Percentiles rank a stretch among this genome's conserved stretches.
Conservation (phyloP, 2,797 vertebrate genomes). For the Anguilla obscura region DNA sequence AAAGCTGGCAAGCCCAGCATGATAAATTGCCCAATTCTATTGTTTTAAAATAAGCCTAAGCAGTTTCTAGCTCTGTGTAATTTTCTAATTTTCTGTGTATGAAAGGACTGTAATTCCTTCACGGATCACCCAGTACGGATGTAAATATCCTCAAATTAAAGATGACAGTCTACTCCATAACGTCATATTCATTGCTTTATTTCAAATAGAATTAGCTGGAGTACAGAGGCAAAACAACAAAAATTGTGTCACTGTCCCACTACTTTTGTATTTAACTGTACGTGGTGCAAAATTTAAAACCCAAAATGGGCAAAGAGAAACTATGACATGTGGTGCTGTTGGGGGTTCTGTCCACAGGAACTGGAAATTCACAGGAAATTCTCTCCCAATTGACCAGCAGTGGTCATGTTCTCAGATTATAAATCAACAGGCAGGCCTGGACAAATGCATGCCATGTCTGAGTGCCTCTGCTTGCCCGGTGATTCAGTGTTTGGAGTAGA, state of each 20-base stretch:
- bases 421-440: constrained; percentile 31
- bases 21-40: background rate
- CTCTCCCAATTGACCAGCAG: constrained; percentile 25
- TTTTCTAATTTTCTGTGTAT: background rate
- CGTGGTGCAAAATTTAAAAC: constrained; percentile 15
- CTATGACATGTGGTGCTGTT: background rate
- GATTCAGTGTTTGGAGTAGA: constrained; percentile 29
- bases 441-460: background rate
- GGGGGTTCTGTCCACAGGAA: background rate
- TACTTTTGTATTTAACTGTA: background rate
- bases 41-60: background rate
- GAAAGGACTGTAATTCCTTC: background rate
- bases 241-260: background rate
- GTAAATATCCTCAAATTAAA: background rate
- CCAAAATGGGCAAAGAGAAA: constrained; percentile 12
- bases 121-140: background rate
- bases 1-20: background rate
- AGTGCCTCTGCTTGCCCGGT: background rate
- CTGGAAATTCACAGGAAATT: background rate
- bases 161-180: background rate
- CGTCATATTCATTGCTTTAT: background rate
- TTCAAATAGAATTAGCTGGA: background rate
- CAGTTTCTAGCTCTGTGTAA: background rate
- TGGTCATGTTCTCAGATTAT: background rate
- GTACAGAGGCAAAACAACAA: background rate